A percentile compares a stretch with the other conserved stretches of the same genome.
Conservation (phyloP, 1,140 invertebrate species). For the Diprion similis region DNA sequence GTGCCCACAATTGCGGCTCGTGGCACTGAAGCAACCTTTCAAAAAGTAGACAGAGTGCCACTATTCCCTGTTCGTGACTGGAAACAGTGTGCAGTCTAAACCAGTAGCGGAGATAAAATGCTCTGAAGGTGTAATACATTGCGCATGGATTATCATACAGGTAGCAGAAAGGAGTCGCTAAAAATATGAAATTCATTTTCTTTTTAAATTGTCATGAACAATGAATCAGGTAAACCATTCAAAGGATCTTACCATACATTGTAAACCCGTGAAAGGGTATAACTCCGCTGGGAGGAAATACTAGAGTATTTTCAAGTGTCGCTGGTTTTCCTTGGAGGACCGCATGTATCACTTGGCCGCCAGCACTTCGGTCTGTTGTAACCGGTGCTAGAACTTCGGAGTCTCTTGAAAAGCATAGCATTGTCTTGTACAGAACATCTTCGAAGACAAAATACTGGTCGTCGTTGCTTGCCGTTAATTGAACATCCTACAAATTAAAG, state of each 20-base stretch:
- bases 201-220: background rate
- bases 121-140: slow-evolving; percentile 89
- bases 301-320: slow-evolving; percentile 72
- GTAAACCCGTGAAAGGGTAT: slow-evolving; percentile 97
- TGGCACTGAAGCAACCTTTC: slow-evolving; percentile 90
- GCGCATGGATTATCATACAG: slow-evolving; percentile 87
- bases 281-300: slow-evolving; percentile 92
- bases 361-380: slow-evolving; percentile 62
- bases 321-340: slow-evolving; percentile 77
- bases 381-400: slow-evolving; percentile 77
- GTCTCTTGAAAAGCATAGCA: slow-evolving; percentile 93
- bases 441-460: slow-evolving; percentile 99
- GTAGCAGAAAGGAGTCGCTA: slow-evolving; percentile 94
- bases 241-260: slow-evolving; percentile 84
- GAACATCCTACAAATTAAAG: slow-evolving; percentile 76
- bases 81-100: slow-evolving; percentile 90
- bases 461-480: slow-evolving; percentile 94
- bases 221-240: background rate
- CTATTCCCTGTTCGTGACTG: slow-evolving; percentile 88
- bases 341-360: slow-evolving; percentile 61
- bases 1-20: slow-evolving; percentile 88
- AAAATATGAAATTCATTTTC: slow-evolving; percentile 31
- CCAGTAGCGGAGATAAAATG: slow-evolving; percentile 92
- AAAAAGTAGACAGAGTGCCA: slow-evolving; percentile 83
- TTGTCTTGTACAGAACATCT: slow-evolving; percentile 92